Evolutionary conservation across 2,113 vertebrate species (phyloP).

Genomic region (Urocitellus parryii): DNA sequence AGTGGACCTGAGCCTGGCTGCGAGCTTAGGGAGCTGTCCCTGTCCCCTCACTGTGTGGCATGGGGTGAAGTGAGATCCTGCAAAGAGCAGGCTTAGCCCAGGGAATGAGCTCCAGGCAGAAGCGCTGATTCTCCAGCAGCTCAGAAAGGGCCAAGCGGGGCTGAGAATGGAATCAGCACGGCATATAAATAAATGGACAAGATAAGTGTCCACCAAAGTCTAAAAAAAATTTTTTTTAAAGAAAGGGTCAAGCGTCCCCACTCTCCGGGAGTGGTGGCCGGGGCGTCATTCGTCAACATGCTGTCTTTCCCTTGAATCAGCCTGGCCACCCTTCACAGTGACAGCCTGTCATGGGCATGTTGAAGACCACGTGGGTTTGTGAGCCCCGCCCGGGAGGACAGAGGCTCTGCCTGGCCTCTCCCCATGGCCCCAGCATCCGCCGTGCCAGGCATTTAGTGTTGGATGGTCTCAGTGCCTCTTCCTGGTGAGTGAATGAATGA

Average conservation of each 20-base stretch:
- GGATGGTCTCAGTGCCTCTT: neutral
- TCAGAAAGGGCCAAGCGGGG: neutral
- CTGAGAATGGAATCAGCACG: no score
- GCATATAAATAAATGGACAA: no score
- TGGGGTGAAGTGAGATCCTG: neutral
- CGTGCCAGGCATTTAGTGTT: neutral
- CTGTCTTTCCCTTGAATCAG: no score
- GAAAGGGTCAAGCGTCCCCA: no score
- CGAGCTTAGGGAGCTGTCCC: neutral
- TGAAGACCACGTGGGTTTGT: neutral
- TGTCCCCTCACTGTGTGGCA: accelerated
- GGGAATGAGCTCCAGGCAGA: neutral
- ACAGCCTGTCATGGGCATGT: neutral
- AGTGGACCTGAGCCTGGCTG: accelerated
- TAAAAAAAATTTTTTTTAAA: no score
- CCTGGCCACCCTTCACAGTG: neutral
- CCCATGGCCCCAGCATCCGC: neutral
- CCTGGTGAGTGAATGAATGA: neutral
- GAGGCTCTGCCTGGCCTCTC: neutral
- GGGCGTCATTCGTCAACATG: no score
- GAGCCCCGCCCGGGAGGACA: neutral
- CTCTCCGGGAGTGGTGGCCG: no score
- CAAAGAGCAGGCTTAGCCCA: neutral
- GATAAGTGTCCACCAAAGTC: no score
- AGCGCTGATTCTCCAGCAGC: neutral